Conservation (phyloP, 2,888 invertebrate genomes). For the Drosophila flavopinicola region DNA sequence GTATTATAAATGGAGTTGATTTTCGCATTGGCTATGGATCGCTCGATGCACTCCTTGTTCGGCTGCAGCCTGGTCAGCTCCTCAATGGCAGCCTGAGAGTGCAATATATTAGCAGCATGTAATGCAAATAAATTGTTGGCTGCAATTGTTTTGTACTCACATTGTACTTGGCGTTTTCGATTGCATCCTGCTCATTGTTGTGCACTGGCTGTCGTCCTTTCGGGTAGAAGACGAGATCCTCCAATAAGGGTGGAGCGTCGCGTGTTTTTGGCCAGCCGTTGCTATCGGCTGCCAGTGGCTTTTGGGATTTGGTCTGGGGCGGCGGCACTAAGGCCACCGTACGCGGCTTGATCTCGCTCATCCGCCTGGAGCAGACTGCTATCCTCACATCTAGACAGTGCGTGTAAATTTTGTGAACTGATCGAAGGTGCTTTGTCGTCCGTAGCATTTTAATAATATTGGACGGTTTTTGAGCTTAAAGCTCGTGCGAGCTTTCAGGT, state of each 20-base stretch:
- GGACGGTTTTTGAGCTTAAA: not conserved
- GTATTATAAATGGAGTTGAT: slow-evolving; percentile 84
- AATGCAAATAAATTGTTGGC: not conserved
- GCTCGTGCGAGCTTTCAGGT: slow-evolving; percentile 2
- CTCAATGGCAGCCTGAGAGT: slow-evolving; percentile 88
- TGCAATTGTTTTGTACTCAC: too few species aligned
- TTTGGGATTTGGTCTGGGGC: not conserved
- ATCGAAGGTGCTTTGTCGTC: slow-evolving; percentile 29
- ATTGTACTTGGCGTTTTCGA: slow-evolving; percentile 50
- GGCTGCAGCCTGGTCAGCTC: slow-evolving; percentile 90
- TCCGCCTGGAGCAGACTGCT: slow-evolving; percentile 7
- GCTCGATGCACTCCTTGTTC: slow-evolving; percentile 87
- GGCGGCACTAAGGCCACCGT: slow-evolving; percentile 2
- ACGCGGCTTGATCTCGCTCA: slow-evolving; percentile 16
- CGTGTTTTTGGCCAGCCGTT: not conserved
- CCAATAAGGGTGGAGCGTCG: slow-evolving; percentile 21
- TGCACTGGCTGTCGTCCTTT: slow-evolving; percentile 1
- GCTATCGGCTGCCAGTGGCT: not conserved
- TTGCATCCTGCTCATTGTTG: slow-evolving; percentile 3
- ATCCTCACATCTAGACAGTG: slow-evolving; percentile 20
- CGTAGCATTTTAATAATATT: slow-evolving; percentile 36
- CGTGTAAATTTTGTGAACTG: slow-evolving; percentile 37
- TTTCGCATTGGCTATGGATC: slow-evolving; percentile 80
- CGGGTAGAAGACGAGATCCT: slow-evolving; percentile 58
- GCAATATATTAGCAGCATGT: too few species aligned